Evolutionary conservation across 2,797 vertebrate species (phyloP), one percentile per base, ranked within the genome.

Genomic region (Amblyopsis hoosieri): DNA sequence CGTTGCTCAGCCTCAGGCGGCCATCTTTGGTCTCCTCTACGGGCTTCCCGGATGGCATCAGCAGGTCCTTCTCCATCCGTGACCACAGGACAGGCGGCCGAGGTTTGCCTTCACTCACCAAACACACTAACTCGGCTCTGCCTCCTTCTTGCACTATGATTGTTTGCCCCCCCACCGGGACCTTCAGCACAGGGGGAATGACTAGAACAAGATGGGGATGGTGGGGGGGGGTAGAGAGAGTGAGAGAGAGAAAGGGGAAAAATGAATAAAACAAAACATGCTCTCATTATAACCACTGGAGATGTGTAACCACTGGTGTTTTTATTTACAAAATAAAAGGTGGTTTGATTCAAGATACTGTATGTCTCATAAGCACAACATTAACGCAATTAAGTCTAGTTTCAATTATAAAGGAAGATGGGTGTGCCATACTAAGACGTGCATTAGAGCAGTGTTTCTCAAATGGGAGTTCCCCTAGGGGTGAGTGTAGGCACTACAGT

Each of bases 21-120:
- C 97, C 97, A 7, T 98, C 95, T 0, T 89, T 80, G 0, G 96
- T 95, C 85, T 99, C 97, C 84, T 91, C 69, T 0, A 86, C 64
- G 66, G 90, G 71, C 12, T 84, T 87, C 3, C 95, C 95, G 0
- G 92, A 93, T 4, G 95, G 94, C 95, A 98, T 95, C 3, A 94
- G 84, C 1, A 87, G 80, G 79, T 98, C 96, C 84, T 96, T 97
- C 77, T 98, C 97, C 14, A 87, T 81, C 1, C 97, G 93, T 1
- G 95, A 96, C 97, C 97, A 99, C 55, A 99, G 89, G 54, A 99
- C 87, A 0, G 96, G 96, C 0, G 97, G 97, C 56, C 94, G 94
- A 0, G 97, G 97, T 86, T 99, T 99, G 12, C 97, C 97, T 4
- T 96, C 88, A 0, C 67, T 88, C 13, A 96, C 94, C 69, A 95